These are phyloP conservation scores for Camptogramma bilineatum DNA, from an alignment of 2,888 invertebrate species.

Conservation along the genomic window DNA sequence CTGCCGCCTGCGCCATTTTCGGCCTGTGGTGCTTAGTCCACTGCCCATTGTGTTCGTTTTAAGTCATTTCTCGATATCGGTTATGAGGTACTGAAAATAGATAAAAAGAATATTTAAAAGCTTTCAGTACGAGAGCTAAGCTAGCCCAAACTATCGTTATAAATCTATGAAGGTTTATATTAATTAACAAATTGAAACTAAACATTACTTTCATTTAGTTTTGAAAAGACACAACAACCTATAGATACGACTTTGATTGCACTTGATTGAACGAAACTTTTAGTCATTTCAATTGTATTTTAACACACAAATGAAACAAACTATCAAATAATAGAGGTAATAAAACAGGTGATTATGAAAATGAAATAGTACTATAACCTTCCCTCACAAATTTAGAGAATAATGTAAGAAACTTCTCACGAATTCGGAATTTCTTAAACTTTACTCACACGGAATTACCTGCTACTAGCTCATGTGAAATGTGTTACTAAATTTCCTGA, in stretches of 20 bases:
- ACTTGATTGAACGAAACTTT: too few species aligned
- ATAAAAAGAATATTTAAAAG: not conserved
- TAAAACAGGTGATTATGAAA: not conserved
- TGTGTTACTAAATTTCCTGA: conserved; percentile 22
- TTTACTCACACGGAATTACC: conserved; percentile 4
- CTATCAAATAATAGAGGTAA: too few species aligned
- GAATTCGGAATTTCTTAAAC: conserved; percentile 4
- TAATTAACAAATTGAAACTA: too few species aligned
- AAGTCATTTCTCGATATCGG: not conserved
- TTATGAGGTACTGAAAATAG: conserved; percentile 3
- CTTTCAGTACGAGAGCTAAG: too few species aligned
- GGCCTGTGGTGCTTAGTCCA: conserved; percentile 67
- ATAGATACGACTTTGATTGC: too few species aligned
- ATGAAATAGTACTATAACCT: not conserved
- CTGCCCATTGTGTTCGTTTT: conserved; percentile 64
- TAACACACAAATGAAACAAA: too few species aligned
- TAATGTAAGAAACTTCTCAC: not conserved
- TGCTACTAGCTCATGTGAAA: conserved; percentile 7
- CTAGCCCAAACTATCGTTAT: too few species aligned
- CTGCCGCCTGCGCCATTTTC: conserved; percentile 63
- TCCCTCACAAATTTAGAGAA: not conserved
- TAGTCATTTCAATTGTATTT: too few species aligned
- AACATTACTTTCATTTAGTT: too few species aligned
- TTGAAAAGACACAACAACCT: too few species aligned
- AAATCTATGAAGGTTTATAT: too few species aligned